Evolutionary conservation across 2,113 vertebrate genomes (phyloP).

Genomic region (Corythoichthys intestinalis): DNA sequence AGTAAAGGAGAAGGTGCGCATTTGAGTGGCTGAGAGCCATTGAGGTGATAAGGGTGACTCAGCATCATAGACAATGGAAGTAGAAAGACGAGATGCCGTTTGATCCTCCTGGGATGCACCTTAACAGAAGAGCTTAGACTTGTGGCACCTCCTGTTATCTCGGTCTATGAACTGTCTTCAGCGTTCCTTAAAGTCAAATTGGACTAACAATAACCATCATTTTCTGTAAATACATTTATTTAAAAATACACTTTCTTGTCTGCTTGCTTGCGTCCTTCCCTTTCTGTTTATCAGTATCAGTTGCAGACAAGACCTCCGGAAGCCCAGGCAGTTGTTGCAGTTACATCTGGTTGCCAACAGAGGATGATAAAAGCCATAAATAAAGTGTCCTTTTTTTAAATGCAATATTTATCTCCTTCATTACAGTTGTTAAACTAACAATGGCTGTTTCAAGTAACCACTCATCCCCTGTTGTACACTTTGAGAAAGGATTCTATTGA

Average conservation of each 20-base stretch:
- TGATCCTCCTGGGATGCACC: conserved; percentile 55
- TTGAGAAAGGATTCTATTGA: conserved; percentile 10
- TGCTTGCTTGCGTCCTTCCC: background rate
- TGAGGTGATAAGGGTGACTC: conserved; percentile 45
- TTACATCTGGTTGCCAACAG: conserved; percentile 43
- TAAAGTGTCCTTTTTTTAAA: conserved; percentile 1
- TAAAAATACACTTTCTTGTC: background rate
- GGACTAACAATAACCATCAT: background rate
- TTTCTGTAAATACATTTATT: background rate
- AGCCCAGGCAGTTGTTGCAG: conserved; percentile 24
- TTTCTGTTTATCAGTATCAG: background rate
- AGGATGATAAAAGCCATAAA: conserved; percentile 40
- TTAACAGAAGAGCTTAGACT: conserved; percentile 65
- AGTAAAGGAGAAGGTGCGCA: conserved; percentile 2
- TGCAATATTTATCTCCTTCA: conserved; percentile 3
- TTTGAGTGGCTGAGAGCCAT: conserved; percentile 22
- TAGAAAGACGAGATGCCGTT: conserved; percentile 66
- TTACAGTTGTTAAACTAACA: conserved; percentile 7
- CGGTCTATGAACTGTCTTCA: conserved; percentile 4
- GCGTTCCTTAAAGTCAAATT: background rate
- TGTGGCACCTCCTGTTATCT: conserved; percentile 49
- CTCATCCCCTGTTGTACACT: conserved; percentile 32
- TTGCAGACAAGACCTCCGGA: background rate
- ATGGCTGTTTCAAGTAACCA: background rate
- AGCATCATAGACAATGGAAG: conserved; percentile 52